Evolutionary conservation across 2,113 vertebrate species (phyloP), one percentile per base, ranked within the genome.

Genomic region (Petromus typicus): DNA sequence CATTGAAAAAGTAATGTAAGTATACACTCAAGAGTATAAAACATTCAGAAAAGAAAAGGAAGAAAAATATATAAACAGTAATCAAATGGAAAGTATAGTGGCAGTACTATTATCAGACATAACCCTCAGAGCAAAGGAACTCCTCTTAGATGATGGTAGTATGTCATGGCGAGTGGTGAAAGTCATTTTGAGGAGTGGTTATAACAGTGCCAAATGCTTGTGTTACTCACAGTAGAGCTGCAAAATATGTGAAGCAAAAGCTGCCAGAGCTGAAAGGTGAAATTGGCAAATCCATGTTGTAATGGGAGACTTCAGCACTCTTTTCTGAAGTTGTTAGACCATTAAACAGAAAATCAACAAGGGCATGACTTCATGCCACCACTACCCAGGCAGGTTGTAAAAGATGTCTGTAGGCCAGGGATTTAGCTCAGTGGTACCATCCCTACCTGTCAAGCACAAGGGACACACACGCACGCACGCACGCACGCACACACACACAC

Each of bases 21-120:
- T 34, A 57, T 40, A 59, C 20, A 25, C 78, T 51, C 5, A 10
- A 61, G 16, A 43, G 2, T 43, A 61, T 59, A 43, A 20, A 57
- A 13, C 43, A 63, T 83, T 90, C 61, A 84, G 78, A 94, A 89
- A 69, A 37, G 34, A 57, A 81, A 91, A 71, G 16, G n/a, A 67
- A 25, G 4, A 66, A 75, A 73, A 57, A 73, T 89, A 5, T 78
- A 14, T 17, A 84, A 69, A 45, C 10, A 32, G 64, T 57, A 90
- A 66, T 84, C 54, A 80, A 23, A 93, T 54, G 45, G 91, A 63
- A 88, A 13, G 40, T 76, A 32, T 14, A 71, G n/a, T 88, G 84
- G 7, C 32, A 71, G 4, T 88, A 63, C 37, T 89, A 57, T 64
- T 76, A 75, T 27, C 40, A 73, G 18, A 64, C n/a, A 54, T 51